These are phyloP conservation scores for Pristiophorus japonicus DNA, from an alignment of 2,113 vertebrate genomes.

Conservation along the genomic window DNA sequence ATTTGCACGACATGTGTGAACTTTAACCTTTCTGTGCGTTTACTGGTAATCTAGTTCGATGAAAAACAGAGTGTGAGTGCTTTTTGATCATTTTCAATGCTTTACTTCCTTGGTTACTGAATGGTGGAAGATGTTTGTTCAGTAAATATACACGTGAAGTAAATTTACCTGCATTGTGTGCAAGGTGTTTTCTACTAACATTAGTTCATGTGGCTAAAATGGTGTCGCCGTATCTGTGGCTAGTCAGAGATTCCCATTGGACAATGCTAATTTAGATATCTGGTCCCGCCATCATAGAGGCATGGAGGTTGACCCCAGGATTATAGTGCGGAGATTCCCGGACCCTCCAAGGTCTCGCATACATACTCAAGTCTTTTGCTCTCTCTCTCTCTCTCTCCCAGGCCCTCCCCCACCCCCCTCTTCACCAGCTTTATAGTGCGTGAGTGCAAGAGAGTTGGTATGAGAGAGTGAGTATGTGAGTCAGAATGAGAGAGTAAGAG, in stretches of 20 bases:
- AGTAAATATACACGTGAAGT: not conserved
- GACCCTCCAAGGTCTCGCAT: not conserved
- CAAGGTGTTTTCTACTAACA: too few relatives aligned
- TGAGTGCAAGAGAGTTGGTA: not conserved
- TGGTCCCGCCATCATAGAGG: too few relatives aligned
- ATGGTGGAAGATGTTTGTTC: not conserved
- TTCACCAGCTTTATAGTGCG: not conserved
- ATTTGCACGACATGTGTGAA: not conserved
- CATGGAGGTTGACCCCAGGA: too few relatives aligned
- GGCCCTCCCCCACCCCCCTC: not conserved
- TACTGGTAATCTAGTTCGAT: not conserved
- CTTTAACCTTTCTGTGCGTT: not conserved
- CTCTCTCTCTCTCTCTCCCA: not conserved
- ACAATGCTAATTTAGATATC: too few relatives aligned
- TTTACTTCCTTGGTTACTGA: not conserved
- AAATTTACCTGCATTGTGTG: not conserved
- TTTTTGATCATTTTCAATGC: not conserved
- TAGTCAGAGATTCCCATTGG: not conserved
- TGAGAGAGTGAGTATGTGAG: not conserved
- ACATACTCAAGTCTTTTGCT: too few relatives aligned
- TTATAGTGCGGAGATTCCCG: not conserved
- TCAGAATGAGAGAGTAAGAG: not conserved
- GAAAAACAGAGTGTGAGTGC: not conserved
- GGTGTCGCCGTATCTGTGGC: not conserved
- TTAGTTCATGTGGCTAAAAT: not conserved